Base-by-base conservation (phyloP, 2,113 vertebrate genomes). In the Aegypius monachus region DNA sequence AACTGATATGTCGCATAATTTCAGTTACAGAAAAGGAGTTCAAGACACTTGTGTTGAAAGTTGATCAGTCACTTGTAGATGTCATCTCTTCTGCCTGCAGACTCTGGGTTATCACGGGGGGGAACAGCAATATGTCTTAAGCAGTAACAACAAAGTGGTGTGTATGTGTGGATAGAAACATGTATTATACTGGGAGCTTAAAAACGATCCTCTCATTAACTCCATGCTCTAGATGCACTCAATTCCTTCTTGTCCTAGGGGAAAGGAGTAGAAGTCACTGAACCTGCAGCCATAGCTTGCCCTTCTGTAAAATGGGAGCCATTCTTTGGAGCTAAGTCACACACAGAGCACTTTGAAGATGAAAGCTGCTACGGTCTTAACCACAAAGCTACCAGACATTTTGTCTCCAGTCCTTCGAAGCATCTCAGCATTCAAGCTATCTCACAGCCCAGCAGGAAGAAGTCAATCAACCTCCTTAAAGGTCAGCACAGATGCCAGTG, bases 381-480 rank as follows among this genome's bases (percentile, higher is more conserved):
- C 91, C 94, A 96, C 89, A 70, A 32, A 82, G 50, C 85, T 86
- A 85, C 84, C 62, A 93, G 95, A 93, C 96, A 91, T 95, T 93
- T 94, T 89, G 89, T 73, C 94, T 95, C 81, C 89, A 40, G 12
- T 36, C 53, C 81, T 86, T 79, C 62, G 3, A 73, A 95, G 75
- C 55, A 77, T 81, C 71, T 88, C 77, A 52, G 45, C 20, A 8
- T 68, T 79, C 66, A 68, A 79, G 40, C 62, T 82, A 91, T 88
- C 78, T 83, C 79, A 48, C n/a, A 71, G 71, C 16, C 42, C 81
- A 82, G 45, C 70, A 91, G 58, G 62, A 91, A 90, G n/a, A 52
- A 87, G 84, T 89, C 74, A 82, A 48, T 89, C 70, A 72, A 63
- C 4, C 0, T 73, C 72, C 83, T 72, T 72, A 82, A 94, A 87